Percentiles rank a stretch among this genome's conserved stretches.
Conservation (phyloP, 2,113 vertebrate genomes). For the Lagenorhynchus albirostris region DNA sequence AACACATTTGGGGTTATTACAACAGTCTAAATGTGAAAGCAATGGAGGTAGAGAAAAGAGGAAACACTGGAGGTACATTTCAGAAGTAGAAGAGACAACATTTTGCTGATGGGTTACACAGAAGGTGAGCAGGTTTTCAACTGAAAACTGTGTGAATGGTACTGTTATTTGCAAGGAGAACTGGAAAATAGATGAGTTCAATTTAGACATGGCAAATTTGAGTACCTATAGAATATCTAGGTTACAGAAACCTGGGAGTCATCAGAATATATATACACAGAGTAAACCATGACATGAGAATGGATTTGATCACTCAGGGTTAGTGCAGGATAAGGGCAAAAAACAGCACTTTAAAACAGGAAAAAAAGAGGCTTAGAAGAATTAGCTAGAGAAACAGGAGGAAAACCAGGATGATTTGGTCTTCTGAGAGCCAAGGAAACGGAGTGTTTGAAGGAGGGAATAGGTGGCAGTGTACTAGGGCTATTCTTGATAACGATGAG, state of each 20-base stretch:
- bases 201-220: neutral
- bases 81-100: neutral
- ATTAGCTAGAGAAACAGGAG: neutral
- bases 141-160: neutral
- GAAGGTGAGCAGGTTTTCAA: neutral
- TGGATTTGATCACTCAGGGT: neutral
- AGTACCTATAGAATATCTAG: neutral
- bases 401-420: neutral
- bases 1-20: neutral
- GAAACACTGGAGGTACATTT: neutral
- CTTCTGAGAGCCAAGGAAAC: neutral
- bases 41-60: neutral
- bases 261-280: neutral
- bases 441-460: neutral
- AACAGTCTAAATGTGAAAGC: neutral
- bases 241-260: neutral
- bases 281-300: neutral
- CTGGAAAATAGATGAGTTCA: neutral
- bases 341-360: neutral
- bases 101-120: neutral
- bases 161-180: neutral
- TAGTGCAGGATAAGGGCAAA: neutral
- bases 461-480: neutral
- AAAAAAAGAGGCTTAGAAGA: neutral
- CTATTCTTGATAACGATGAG: neutral